Evolutionary conservation across 2,888 invertebrate genomes (phyloP), one percentile per base, ranked within the genome.

Genomic region (Tolmerus cingulatus): DNA sequence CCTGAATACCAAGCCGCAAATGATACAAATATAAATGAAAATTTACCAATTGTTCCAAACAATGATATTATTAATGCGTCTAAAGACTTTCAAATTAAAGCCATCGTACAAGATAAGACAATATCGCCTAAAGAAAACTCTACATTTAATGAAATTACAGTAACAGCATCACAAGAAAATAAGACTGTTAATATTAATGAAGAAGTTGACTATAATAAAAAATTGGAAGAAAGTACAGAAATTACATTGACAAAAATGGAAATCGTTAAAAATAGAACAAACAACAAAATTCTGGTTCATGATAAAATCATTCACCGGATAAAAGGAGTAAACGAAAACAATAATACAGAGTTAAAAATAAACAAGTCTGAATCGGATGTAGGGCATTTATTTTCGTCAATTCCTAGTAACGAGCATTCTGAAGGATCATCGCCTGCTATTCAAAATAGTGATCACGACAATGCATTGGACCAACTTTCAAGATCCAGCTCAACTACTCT

Each of bases 1-100:
- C 81, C 87, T 8, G 88, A 88, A n/a, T 88, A 84, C 14, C 86
- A 85, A 27, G 82, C 79, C 19, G 86, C 85, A 1, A 87, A 86
- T 34, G n/a, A 74, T 12, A 16, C 12, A 0, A 14, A 5, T 27
- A n/a, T 12, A 8, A 34, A 27, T 66, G 66, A 66, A 66, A 66
- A 14, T 66, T 27, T n/a, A 55, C 9, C 19, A 55, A 8, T 55
- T 8, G 16, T 19, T 9, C 19, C 23, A 19, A 66, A 5, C 12
- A 23, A 19, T 12, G 23, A 8, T 23, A 66, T 23, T 3, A 27
- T 14, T 12, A 66, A 27, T 66, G 1, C 8, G 9, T 66, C 66
- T 66, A 23, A 66, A 66, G 19, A 23, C 5, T 12, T 12, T 23
- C 12, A 66, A 66, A 23, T 66, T 23, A 5, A 7, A n/a, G n/a